These are phyloP conservation scores for Dryobota labecula DNA, from an alignment of 2,888 invertebrate genomes.

Conservation along the genomic window DNA sequence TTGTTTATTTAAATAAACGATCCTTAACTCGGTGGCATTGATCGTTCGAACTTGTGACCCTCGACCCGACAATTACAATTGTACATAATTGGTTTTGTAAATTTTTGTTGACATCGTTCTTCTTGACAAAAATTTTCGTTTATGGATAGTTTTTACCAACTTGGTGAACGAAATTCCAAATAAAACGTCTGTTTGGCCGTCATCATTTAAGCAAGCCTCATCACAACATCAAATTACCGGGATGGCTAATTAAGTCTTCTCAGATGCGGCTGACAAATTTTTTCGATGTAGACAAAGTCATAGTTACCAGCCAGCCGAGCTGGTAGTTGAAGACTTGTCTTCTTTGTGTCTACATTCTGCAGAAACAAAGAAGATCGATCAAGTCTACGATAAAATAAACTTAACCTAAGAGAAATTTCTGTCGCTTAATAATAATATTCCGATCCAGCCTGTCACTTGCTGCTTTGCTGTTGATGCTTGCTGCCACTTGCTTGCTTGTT, in stretches of 20 bases:
- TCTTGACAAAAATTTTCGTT: too few relatives aligned
- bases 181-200: neutral
- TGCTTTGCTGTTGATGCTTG: too few relatives aligned
- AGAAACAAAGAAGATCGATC: neutral
- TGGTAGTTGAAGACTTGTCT: neutral
- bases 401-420: neutral
- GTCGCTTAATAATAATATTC: too few relatives aligned
- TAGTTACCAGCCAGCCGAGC: neutral
- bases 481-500: too few relatives aligned
- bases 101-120: neutral
- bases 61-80: constrained; percentile 3
- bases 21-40: constrained; percentile 42
- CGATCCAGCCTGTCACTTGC: too few relatives aligned
- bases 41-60: constrained; percentile 19
- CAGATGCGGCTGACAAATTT: neutral
- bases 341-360: too few relatives aligned
- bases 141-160: neutral
- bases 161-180: neutral
- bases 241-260: neutral
- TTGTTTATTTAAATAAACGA: constrained; percentile 56
- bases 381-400: neutral
- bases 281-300: neutral
- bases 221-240: neutral
- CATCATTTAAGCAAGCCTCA: neutral
- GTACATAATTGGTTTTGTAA: constrained; percentile 1